Evolutionary conservation across 2,888 invertebrate species (phyloP), one percentile per base, ranked within the genome.

Genomic region (Ormyrus nitidulus): DNA sequence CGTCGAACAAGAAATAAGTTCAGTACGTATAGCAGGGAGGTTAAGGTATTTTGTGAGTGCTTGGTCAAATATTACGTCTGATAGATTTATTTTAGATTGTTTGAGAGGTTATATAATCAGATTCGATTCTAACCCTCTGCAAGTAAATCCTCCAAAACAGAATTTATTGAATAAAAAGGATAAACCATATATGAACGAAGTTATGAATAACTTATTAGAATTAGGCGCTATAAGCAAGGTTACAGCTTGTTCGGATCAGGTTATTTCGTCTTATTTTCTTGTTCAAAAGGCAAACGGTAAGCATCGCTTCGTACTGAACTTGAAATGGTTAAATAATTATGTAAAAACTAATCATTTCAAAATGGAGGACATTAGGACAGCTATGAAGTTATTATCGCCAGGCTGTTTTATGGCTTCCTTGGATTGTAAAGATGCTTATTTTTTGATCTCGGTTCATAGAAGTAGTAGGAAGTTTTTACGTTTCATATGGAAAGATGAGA

Each of bases 401-500:
- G 48, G 62, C 5, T n/a, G 49, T 77, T 83, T 70, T 65, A 74
- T 83, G 77, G 76, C 54, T 1, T 69, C 76, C 3, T 3, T 83
- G n/a, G 81, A 83, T 69, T 65, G 83, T 0, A 80, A 81, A 53
- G 83, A 84, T 7, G 83, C 81, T 0, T 84, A 82, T 53, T 83
- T 69, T 73, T 58, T 76, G 9, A 19, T 85, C 0, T 81, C 82
- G 0, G 56, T 83, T 0, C 13, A 78, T 34, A 59, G 77, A 48
- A 48, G 44, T 19, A 58, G 69, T 19, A 66, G 54, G 49, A 84
- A 82, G 34, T 84, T 58, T 51, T 13, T 84, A 13, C 65, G 83
- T 6, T 84, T 85, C n/a, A 76, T 48, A 13, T 85, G 83, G 10
- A 2, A 78, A 6, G 71, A 44, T 6, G 77, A 77, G 68, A 2